Conservation (phyloP, 1,140 invertebrate species). For the Polypedilum vanderplanki region DNA sequence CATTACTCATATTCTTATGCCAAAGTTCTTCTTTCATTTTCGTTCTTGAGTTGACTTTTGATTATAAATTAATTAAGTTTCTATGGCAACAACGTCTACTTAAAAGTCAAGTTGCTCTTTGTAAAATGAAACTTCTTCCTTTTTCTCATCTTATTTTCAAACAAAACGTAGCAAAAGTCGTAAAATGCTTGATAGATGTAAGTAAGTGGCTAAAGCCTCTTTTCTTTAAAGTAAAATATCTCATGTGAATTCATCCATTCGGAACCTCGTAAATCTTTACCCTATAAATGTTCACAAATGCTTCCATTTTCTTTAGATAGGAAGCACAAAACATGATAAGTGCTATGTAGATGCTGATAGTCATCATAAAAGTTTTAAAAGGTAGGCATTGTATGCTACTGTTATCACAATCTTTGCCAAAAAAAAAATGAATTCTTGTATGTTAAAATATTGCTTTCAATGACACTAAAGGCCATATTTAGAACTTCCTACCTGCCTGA, state of each 20-base stretch:
- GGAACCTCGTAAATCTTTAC: background rate
- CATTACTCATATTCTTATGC: too few species aligned
- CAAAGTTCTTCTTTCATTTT: too few species aligned
- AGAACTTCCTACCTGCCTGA: background rate
- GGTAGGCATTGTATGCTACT: background rate
- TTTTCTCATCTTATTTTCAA: too few species aligned
- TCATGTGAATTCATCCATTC: background rate
- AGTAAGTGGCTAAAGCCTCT: too few species aligned
- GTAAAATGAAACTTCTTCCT: too few species aligned
- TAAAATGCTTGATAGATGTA: too few species aligned
- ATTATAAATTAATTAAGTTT: too few species aligned
- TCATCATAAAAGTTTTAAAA: background rate
- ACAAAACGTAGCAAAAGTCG: too few species aligned
- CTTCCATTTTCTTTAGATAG: too few species aligned
- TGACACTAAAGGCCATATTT: conserved; percentile 3
- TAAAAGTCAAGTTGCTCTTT: too few species aligned
- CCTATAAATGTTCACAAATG: background rate
- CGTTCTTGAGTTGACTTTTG: too few species aligned
- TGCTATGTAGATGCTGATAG: background rate
- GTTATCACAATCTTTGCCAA: conserved; percentile 9
- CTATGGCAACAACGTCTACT: too few species aligned
- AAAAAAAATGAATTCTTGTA: background rate
- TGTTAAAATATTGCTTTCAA: background rate
- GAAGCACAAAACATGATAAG: background rate
- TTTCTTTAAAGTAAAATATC: background rate